These are phyloP conservation scores for Mellivora capensis DNA, from an alignment of 2,113 vertebrate species.

Conservation along the genomic window DNA sequence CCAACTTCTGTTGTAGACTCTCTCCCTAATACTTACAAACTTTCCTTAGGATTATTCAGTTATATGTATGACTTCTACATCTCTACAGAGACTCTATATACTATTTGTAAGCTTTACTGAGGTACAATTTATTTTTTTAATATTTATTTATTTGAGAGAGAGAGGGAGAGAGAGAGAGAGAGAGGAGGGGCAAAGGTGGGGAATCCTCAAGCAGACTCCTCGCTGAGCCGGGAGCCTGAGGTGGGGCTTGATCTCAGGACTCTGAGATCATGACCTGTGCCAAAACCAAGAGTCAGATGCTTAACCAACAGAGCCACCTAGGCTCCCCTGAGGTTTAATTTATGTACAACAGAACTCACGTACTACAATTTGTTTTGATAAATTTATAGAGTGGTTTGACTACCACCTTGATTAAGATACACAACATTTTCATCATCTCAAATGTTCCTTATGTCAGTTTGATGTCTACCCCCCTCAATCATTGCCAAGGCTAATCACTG, in stretches of 20 bases:
- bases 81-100: background rate
- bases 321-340: background rate
- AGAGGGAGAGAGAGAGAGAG: background rate
- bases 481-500: background rate
- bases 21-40: background rate
- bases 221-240: fast-evolving
- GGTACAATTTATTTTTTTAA: background rate
- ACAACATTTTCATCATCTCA: background rate
- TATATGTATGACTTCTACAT: background rate
- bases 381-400: background rate
- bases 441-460: background rate
- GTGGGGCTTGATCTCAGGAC: background rate
- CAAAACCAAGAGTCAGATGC: background rate
- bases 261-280: background rate
- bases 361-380: background rate
- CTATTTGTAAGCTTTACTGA: background rate
- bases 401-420: background rate
- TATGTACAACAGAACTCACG: background rate
- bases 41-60: background rate
- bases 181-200: background rate
- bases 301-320: background rate
- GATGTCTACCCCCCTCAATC: background rate
- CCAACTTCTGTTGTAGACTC: background rate
- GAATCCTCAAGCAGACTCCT: background rate
- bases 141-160: background rate